Conservation (phyloP, 2,797 vertebrate species). For the Triplophysa bombifrons region DNA sequence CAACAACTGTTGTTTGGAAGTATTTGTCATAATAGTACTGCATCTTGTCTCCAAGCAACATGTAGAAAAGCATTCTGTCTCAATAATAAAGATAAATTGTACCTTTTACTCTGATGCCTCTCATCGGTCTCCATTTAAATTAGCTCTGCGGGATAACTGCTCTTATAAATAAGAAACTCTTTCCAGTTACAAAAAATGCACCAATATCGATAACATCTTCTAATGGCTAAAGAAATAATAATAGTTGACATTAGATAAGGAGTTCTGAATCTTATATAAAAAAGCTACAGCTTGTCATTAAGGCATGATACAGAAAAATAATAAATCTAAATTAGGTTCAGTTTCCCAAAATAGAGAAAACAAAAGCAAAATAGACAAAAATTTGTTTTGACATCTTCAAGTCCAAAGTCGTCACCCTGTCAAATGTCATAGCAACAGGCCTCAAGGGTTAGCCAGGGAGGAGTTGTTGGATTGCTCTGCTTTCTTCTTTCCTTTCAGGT, state of each 20-base stretch:
- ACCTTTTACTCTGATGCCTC: slow-evolving; percentile 5
- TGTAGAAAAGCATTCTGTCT: background rate
- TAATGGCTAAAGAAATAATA: slow-evolving; percentile 32
- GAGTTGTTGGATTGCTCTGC: slow-evolving; percentile 21
- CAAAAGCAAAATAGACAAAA: slow-evolving; percentile 34
- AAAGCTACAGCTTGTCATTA: slow-evolving; percentile 49
- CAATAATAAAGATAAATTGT: slow-evolving; percentile 16
- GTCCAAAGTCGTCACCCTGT: slow-evolving; percentile 25
- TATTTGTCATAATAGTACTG: slow-evolving; percentile 1
- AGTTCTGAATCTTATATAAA: slow-evolving; percentile 35
- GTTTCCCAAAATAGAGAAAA: slow-evolving; percentile 41
- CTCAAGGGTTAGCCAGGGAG: slow-evolving; percentile 60
- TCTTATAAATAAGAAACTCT: slow-evolving; percentile 36
- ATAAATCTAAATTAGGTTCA: slow-evolving; percentile 31
- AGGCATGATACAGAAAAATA: slow-evolving; percentile 50
- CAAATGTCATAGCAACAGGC: slow-evolving; percentile 38
- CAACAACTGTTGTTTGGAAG: slow-evolving; percentile 7
- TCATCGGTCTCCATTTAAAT: slow-evolving; percentile 4
- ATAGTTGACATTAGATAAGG: slow-evolving; percentile 33
- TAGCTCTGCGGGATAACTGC: slow-evolving; percentile 39
- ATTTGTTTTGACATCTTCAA: slow-evolving; percentile 13
- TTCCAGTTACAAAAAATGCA: slow-evolving; percentile 17
- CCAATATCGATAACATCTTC: slow-evolving; percentile 19
- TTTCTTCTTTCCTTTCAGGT: slow-evolving; percentile 28
- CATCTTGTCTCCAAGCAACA: slow-evolving; percentile 1